Conservation (phyloP, 2,888 invertebrate species). For the Odontomyia ornata region DNA sequence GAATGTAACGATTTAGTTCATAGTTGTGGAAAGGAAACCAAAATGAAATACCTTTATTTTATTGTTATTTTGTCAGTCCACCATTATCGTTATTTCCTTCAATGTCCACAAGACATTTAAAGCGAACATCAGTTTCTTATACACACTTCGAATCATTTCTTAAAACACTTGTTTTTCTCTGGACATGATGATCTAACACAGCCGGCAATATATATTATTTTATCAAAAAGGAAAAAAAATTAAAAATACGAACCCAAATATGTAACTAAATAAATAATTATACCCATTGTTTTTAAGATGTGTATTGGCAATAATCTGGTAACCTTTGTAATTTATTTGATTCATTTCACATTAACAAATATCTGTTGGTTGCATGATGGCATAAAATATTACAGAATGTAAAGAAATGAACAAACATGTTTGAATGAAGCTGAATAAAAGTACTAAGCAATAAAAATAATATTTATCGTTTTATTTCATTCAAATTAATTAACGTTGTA, state of each 20-base stretch:
- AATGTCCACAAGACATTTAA: neutral
- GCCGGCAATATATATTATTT: slow-evolving; percentile 36
- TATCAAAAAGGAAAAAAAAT: neutral
- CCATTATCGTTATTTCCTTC: neutral
- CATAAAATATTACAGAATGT: neutral
- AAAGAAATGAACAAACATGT: neutral
- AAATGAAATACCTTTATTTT: slow-evolving; percentile 22
- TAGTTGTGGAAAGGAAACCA: slow-evolving; percentile 19
- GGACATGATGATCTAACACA: slow-evolving; percentile 41
- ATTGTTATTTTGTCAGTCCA: neutral
- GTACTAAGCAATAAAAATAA: neutral
- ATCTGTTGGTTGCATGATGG: neutral
- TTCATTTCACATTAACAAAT: no score
- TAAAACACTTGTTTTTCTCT: slow-evolving; percentile 15
- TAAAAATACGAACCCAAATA: neutral
- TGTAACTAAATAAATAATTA: neutral
- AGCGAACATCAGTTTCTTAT: neutral
- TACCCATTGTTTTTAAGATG: neutral
- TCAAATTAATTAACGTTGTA: neutral
- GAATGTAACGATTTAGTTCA: neutral
- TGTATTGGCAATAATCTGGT: no score
- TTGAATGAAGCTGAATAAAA: neutral
- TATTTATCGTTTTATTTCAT: neutral
- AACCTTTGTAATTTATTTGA: no score
- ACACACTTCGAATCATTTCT: neutral